Evolutionary conservation across 1,140 invertebrate species (phyloP).

Genomic region (Bombus difficillimus): DNA sequence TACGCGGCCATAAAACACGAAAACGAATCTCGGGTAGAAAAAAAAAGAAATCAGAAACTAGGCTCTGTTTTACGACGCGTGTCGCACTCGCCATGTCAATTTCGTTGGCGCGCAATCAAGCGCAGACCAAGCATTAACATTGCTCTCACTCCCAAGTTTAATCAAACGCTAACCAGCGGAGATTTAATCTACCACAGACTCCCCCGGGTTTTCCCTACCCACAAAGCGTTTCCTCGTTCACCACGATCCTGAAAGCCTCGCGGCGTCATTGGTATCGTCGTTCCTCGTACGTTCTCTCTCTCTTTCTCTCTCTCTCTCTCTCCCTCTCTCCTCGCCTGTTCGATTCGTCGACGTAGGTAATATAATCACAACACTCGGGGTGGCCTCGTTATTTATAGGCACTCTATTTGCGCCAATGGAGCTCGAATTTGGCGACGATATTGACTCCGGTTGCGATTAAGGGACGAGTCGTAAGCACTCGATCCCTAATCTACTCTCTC

Average conservation of each 20-base stretch:
- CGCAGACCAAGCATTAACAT: conserved; percentile 78
- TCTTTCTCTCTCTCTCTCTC: background rate
- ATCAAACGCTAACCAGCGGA: conserved; percentile 82
- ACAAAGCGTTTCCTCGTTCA: background rate
- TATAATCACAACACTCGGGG: conserved; percentile 82
- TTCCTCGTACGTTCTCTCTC: conserved; percentile 21
- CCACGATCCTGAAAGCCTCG: conserved; percentile 18
- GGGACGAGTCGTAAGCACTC: conserved; percentile 43
- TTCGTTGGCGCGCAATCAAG: conserved; percentile 73
- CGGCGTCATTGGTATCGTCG: conserved; percentile 22
- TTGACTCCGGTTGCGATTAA: conserved; percentile 65
- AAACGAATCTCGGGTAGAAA: background rate
- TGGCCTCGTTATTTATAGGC: conserved; percentile 82
- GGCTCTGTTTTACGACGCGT: conserved; percentile 48
- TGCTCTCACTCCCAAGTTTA: conserved; percentile 81
- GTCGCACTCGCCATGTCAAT: conserved; percentile 72
- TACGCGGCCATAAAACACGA: background rate
- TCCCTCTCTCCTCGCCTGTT: conserved; percentile 14
- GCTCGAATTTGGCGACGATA: conserved; percentile 69
- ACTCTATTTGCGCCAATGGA: conserved; percentile 73
- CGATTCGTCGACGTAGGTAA: conserved; percentile 75
- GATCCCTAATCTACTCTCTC: background rate
- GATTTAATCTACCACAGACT: conserved; percentile 81
- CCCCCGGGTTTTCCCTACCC: conserved; percentile 45
- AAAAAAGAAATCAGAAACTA: background rate